phyloP scores from a whole-genome alignment of 2,113 vertebrate genomes.

The Aspidoscelis tigris region DNA sequence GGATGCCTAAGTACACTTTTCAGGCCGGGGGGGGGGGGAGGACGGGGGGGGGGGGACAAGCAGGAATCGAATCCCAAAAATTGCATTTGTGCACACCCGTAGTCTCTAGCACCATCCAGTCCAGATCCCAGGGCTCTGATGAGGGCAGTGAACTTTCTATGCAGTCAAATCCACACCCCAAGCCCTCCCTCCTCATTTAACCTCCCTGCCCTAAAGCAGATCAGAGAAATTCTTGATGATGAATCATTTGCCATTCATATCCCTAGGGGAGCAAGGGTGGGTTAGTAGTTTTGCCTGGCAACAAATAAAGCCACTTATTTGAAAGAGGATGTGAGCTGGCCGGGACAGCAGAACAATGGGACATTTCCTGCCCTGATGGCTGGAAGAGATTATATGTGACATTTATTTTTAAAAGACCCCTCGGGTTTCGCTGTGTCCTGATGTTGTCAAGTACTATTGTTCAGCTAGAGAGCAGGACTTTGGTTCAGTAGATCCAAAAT shows the following conservation, averaged over 20 bases:
- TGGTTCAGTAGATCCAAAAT: accelerated
- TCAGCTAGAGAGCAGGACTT: constrained; percentile 13
- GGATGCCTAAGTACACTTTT: no score
- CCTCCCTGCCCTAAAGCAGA: not conserved
- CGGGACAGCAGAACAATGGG: constrained; percentile 62
- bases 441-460: constrained; percentile 43
- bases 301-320: constrained; percentile 57
- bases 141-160: not conserved
- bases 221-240: constrained; percentile 32
- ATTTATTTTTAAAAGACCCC: constrained; percentile 65
- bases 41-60: no score
- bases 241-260: not conserved
- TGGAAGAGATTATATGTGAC: constrained; percentile 66
- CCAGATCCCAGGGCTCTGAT: no score
- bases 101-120: no score
- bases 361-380: constrained; percentile 57
- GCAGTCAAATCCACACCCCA: not conserved
- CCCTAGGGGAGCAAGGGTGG: constrained; percentile 32
- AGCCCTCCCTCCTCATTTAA: not conserved
- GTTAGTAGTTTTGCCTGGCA: constrained; percentile 58
- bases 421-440: constrained; percentile 24
- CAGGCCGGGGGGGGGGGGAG: no score
- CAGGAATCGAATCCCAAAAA: no score
- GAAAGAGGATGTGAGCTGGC: constrained; percentile 55
- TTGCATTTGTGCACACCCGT: no score